Percentiles rank a stretch among this genome's conserved stretches.
These are phyloP conservation scores for Gymnosoma rotundatum DNA, from an alignment of 2,888 invertebrate genomes.

Conservation along the genomic window DNA sequence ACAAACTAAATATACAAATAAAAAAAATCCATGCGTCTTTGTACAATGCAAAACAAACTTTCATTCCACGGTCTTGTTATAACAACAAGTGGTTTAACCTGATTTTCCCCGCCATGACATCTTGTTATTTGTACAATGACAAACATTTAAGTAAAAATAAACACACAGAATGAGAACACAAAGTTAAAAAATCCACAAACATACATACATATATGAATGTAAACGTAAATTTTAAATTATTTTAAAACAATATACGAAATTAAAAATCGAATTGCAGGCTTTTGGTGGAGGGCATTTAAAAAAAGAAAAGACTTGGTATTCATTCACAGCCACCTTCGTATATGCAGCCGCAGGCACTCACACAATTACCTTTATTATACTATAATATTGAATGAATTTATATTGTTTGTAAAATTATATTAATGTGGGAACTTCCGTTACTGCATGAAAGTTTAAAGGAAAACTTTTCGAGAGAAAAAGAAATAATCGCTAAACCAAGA, in stretches of 20 bases:
- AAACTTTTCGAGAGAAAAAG: constrained; percentile 31
- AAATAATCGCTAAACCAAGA: constrained; percentile 32
- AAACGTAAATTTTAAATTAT: constrained; percentile 43
- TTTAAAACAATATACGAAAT: constrained; percentile 47
- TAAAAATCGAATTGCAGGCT: constrained; percentile 24
- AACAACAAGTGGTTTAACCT: constrained; percentile 65
- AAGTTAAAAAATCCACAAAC: constrained; percentile 38
- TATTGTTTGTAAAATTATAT: constrained; percentile 46
- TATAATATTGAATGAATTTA: constrained; percentile 20
- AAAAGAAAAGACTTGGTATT: constrained; percentile 12
- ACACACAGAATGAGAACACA: constrained; percentile 56
- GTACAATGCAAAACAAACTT: constrained; percentile 51
- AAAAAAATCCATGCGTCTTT: constrained; percentile 16
- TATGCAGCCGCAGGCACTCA: not conserved
- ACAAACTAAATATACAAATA: constrained; percentile 4
- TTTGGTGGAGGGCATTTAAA: constrained; percentile 12
- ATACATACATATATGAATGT: constrained; percentile 21
- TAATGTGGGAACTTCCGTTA: constrained; percentile 66
- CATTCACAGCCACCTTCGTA: constrained; percentile 33
- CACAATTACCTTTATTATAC: not conserved
- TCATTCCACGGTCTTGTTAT: constrained; percentile 59
- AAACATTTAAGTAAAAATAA: constrained; percentile 39
- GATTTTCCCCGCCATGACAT: constrained; percentile 64
- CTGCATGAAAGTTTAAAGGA: constrained; percentile 52
- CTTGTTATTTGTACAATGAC: constrained; percentile 53